Percentiles rank a stretch among this genome's conserved stretches.
These are phyloP conservation scores for Lateolabrax maculatus DNA, from an alignment of 2,797 vertebrate genomes.

Conservation along the genomic window DNA sequence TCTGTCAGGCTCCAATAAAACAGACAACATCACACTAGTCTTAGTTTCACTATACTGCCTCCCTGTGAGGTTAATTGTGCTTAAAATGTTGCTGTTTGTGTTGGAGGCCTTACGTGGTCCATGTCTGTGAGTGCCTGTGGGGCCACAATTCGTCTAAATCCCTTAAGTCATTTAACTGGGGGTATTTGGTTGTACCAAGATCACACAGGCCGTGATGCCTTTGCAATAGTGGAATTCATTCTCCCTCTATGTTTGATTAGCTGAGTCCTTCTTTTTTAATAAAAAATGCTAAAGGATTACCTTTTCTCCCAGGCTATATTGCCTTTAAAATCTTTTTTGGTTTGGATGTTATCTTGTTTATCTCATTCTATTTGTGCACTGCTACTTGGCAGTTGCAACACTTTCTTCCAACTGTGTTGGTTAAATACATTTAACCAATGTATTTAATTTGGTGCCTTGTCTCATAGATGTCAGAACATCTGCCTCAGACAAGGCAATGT, in stretches of 20 bases:
- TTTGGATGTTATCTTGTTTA: slow-evolving; percentile 11
- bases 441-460: not conserved
- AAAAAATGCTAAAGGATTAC: slow-evolving; percentile 1
- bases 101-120: slow-evolving; percentile 45
- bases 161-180: slow-evolving; percentile 37
- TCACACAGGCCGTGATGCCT: slow-evolving; percentile 31
- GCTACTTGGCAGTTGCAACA: not conserved
- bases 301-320: not conserved
- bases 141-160: slow-evolving; percentile 41
- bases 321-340: too few species aligned
- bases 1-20: slow-evolving; percentile 54
- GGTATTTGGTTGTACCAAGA: slow-evolving; percentile 42
- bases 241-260: not conserved
- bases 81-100: slow-evolving; percentile 60
- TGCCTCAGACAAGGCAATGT: not conserved
- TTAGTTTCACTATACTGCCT: slow-evolving; percentile 59
- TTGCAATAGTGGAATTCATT: slow-evolving; percentile 25
- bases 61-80: slow-evolving; percentile 71
- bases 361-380: not conserved
- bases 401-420: slow-evolving; percentile 5
- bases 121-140: slow-evolving; percentile 45
- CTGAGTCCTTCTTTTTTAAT: slow-evolving; percentile 8
- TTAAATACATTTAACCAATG: slow-evolving; percentile 10
- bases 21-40: slow-evolving; percentile 48
- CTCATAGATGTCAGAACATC: not conserved